These are phyloP conservation scores for Pasiphila rectangulata DNA, from an alignment of 2,888 invertebrate genomes.

Conservation along the genomic window DNA sequence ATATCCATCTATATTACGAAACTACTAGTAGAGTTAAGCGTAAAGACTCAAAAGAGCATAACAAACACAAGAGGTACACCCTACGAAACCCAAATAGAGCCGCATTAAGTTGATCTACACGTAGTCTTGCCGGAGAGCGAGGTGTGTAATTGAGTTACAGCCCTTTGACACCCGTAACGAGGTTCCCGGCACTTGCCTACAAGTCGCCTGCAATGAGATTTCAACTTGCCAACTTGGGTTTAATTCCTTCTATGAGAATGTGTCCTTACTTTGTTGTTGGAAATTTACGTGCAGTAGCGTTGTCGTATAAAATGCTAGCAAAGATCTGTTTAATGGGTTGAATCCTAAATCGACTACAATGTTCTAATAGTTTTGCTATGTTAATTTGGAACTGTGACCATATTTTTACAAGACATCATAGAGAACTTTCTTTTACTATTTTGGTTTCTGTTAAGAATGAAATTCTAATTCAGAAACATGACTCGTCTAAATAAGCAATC, in stretches of 20 bases:
- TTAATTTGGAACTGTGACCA: too few species aligned
- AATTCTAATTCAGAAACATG: too few species aligned
- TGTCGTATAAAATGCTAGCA: background rate
- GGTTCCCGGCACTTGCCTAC: constrained; percentile 65
- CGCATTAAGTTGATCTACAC: constrained; percentile 22
- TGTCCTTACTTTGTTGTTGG: constrained; percentile 1
- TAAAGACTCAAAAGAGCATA: background rate
- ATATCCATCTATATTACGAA: too few species aligned
- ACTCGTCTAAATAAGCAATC: too few species aligned
- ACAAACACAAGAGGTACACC: constrained; percentile 2
- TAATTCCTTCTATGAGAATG: constrained; percentile 15
- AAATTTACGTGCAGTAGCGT: background rate
- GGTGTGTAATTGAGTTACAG: constrained; percentile 76
- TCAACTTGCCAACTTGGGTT: constrained; percentile 22
- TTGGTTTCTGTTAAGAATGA: too few species aligned
- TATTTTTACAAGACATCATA: too few species aligned
- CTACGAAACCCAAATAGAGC: constrained; percentile 18
- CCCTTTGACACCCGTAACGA: constrained; percentile 78
- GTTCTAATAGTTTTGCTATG: too few species aligned
- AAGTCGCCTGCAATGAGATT: constrained; percentile 26
- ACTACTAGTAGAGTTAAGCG: too few species aligned
- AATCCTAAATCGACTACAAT: too few species aligned
- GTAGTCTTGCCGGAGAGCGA: constrained; percentile 42
- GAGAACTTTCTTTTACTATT: too few species aligned
- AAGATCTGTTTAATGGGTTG: too few species aligned